phyloP scores from a whole-genome alignment of 2,797 vertebrate species.

The Sebastes miniatus region DNA sequence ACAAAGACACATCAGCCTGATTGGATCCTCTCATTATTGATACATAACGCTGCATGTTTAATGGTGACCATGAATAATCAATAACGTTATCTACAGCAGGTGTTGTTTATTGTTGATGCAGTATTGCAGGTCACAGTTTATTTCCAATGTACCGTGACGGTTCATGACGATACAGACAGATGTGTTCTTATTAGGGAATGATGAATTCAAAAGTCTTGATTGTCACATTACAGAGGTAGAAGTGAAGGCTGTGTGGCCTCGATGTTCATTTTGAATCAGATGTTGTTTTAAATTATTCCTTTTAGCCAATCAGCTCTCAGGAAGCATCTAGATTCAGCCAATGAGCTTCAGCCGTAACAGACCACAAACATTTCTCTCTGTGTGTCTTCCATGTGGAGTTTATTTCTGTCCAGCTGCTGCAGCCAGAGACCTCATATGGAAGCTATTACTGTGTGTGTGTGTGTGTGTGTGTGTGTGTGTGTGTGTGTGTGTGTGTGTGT shows the following conservation, averaged over 20 bases:
- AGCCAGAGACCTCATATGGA: conserved; percentile 30
- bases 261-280: neutral
- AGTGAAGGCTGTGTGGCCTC: too few species aligned
- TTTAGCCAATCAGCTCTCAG: conserved; percentile 6
- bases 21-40: neutral
- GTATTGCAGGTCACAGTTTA: too few species aligned
- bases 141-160: too few species aligned
- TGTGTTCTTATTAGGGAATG: too few species aligned
- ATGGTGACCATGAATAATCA: neutral
- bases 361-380: conserved; percentile 11
- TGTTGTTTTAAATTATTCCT: neutral
- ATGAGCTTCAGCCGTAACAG: neutral
- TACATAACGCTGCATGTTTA: neutral
- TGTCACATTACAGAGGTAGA: too few species aligned
- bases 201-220: too few species aligned
- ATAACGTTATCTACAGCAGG: neutral
- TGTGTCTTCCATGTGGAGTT: conserved; percentile 1
- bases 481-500: neutral
- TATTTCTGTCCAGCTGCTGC: conserved; percentile 24
- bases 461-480: too few species aligned
- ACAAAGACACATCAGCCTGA: neutral
- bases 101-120: too few species aligned
- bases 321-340: neutral
- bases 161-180: too few species aligned
- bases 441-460: conserved; percentile 7